Conservation (phyloP, 2,888 invertebrate genomes). For the Patella ulyssiponensis region DNA sequence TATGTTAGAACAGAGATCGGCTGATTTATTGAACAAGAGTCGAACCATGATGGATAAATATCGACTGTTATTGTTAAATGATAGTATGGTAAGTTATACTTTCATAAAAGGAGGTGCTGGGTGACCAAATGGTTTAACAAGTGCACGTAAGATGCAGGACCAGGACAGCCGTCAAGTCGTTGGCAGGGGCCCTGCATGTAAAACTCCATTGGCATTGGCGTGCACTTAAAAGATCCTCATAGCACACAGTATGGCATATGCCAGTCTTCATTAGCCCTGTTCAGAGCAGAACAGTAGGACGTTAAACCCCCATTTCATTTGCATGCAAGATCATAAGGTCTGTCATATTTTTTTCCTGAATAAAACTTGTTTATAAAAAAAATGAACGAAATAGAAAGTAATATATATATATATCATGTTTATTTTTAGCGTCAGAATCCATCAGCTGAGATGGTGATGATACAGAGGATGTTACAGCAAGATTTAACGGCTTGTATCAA, state of each 20-base stretch:
- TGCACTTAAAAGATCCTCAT: too few species aligned
- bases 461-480: slow-evolving; percentile 82
- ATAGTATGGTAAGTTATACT: slow-evolving; percentile 79
- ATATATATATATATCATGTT: background rate
- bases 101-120: background rate
- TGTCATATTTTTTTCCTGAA: too few species aligned
- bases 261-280: too few species aligned
- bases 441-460: slow-evolving; percentile 84
- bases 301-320: too few species aligned
- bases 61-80: slow-evolving; percentile 81
- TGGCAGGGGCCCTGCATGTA: too few species aligned
- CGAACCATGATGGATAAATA: slow-evolving; percentile 82
- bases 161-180: too few species aligned
- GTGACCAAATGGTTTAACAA: too few species aligned
- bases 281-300: too few species aligned
- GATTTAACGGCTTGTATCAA: slow-evolving; percentile 80
- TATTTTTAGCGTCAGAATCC: slow-evolving; percentile 79
- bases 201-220: too few species aligned
- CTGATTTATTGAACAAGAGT: slow-evolving; percentile 81
- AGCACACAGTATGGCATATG: too few species aligned
- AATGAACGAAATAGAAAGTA: background rate
- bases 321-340: too few species aligned
- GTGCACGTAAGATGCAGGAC: too few species aligned
- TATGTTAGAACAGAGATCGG: slow-evolving; percentile 62
- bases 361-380: background rate